Conservation (phyloP, 2,113 vertebrate genomes). For the Lethenteron camtschaticum region DNA sequence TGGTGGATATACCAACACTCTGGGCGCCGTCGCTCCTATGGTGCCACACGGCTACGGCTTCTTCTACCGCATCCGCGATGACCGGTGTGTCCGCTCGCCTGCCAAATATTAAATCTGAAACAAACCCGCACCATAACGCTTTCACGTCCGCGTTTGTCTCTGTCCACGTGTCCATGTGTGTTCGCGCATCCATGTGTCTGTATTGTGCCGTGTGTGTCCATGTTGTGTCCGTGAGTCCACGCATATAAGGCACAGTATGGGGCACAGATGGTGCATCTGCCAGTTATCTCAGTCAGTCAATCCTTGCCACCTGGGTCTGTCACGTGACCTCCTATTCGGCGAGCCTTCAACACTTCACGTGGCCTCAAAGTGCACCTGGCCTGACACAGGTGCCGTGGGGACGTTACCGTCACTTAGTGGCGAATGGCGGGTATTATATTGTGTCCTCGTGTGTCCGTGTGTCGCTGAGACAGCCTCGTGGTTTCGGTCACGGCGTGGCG, state of each 20-base stretch:
- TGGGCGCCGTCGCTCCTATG: conserved; percentile 52
- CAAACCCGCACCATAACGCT: background rate
- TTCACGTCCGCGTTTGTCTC: background rate
- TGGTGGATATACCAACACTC: conserved; percentile 48
- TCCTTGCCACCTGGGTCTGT: background rate
- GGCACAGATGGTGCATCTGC: too few relatives aligned
- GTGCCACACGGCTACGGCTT: conserved; percentile 60
- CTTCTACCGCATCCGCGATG: conserved; percentile 73
- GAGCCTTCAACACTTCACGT: background rate
- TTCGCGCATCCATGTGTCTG: background rate
- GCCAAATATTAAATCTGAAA: background rate
- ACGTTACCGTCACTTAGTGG: background rate
- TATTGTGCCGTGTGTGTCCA: background rate
- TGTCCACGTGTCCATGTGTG: background rate
- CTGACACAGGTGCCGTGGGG: background rate
- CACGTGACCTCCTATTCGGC: background rate
- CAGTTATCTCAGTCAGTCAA: background rate
- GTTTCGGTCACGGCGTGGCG: conserved; percentile 44
- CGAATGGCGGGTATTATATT: background rate
- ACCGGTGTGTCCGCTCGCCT: conserved; percentile 34
- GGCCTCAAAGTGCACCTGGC: background rate
- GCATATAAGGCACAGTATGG: too few relatives aligned
- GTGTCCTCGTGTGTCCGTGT: background rate
- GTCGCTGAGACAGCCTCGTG: conserved; percentile 30
- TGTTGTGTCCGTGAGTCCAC: background rate